Conservation (phyloP, 2,888 invertebrate species). For the Zele albiditarsus region DNA sequence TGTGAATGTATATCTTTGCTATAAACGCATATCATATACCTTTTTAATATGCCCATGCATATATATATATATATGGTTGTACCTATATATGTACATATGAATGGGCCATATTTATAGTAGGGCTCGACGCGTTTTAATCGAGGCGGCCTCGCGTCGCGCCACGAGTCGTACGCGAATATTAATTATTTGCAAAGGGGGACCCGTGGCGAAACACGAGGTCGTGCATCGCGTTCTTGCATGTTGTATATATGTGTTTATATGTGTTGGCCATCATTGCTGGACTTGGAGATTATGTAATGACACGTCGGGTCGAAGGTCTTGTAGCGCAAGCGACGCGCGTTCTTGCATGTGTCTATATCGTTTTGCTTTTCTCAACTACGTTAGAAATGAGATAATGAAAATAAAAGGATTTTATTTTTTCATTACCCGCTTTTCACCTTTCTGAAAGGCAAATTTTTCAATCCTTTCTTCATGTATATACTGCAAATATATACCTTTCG, state of each 20-base stretch:
- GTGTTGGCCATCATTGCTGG: slow-evolving; percentile 33
- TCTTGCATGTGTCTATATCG: slow-evolving; percentile 5
- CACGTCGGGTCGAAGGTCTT: slow-evolving; percentile 33
- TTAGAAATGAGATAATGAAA: too few relatives aligned
- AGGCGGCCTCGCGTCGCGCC: slow-evolving; percentile 33
- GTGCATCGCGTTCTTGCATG: slow-evolving; percentile 35
- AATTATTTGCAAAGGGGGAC: slow-evolving; percentile 37
- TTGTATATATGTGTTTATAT: slow-evolving; percentile 21
- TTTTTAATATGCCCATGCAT: slow-evolving; percentile 32
- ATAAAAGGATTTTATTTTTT: too few relatives aligned
- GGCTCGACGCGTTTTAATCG: slow-evolving; percentile 32
- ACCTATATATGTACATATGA: slow-evolving; percentile 1
- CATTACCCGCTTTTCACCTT: background rate
- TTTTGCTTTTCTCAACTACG: too few relatives aligned
- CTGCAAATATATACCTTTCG: slow-evolving; percentile 9
- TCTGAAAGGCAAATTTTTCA: background rate
- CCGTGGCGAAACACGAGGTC: slow-evolving; percentile 41
- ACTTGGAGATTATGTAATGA: slow-evolving; percentile 40
- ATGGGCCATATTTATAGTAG: slow-evolving; percentile 8
- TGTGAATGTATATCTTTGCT: slow-evolving; percentile 33
- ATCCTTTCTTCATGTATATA: background rate
- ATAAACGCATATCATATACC: slow-evolving; percentile 29
- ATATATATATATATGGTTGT: slow-evolving; percentile 8
- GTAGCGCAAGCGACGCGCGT: slow-evolving; percentile 15
- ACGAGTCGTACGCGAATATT: slow-evolving; percentile 37